A percentile compares a stretch with the other conserved stretches of the same genome.
Conservation (phyloP, 2,113 vertebrate species). For the Barbus barbus region DNA sequence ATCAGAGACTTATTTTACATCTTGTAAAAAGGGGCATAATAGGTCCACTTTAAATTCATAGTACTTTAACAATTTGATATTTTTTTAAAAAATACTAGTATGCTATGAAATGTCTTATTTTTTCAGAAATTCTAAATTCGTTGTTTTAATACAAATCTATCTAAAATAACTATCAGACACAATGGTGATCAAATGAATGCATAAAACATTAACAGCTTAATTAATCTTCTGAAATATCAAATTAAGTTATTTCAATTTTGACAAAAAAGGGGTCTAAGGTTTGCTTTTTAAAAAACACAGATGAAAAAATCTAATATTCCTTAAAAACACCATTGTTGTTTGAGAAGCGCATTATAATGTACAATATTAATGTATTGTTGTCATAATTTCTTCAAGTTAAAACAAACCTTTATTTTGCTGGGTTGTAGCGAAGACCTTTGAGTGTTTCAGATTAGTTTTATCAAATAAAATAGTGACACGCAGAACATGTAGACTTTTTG, state of each 20-base stretch:
- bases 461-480: not conserved
- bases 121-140: too few relatives aligned
- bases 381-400: constrained; percentile 2
- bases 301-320: not conserved
- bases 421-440: not conserved
- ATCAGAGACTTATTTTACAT: too few relatives aligned
- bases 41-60: not conserved
- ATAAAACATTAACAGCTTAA: too few relatives aligned
- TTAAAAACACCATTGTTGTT: not conserved
- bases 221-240: too few relatives aligned
- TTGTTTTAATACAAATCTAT: too few relatives aligned
- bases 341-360: not conserved
- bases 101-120: too few relatives aligned
- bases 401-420: not conserved
- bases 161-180: too few relatives aligned
- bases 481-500: not conserved
- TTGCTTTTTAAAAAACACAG: not conserved
- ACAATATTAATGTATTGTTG: not conserved
- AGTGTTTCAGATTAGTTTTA: not conserved
- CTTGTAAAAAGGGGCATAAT: too few relatives aligned
- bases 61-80: not conserved
- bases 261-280: not conserved
- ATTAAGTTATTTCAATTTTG: too few relatives aligned
- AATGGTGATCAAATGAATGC: too few relatives aligned
- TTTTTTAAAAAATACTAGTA: not conserved